Conservation (phyloP, 2,797 vertebrate species). For the Sebastes oblongus region DNA sequence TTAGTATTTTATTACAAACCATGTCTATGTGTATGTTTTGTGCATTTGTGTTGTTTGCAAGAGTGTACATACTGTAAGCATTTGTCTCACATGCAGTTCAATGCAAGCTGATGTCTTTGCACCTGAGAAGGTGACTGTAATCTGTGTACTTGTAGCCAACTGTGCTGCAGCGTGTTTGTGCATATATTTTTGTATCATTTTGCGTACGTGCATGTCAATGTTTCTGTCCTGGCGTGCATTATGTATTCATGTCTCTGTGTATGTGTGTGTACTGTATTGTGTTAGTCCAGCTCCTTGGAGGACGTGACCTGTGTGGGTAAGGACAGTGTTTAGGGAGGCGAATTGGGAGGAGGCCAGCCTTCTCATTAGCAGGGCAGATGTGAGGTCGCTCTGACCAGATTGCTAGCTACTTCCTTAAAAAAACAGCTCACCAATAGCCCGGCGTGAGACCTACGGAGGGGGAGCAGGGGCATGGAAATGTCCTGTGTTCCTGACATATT, state of each 20-base stretch:
- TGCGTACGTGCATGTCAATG: slow-evolving; percentile 20
- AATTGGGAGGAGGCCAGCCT: slow-evolving; percentile 81
- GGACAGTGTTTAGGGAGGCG: slow-evolving; percentile 83
- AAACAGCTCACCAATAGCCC: slow-evolving; percentile 85
- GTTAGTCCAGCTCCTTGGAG: slow-evolving; percentile 72
- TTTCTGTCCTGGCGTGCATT: slow-evolving; percentile 13
- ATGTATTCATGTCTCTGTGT: slow-evolving; percentile 30
- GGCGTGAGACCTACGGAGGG: slow-evolving; percentile 79
- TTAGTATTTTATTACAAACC: background rate
- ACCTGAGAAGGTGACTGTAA: slow-evolving; percentile 14
- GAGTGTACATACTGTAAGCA: background rate
- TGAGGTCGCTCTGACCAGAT: slow-evolving; percentile 87
- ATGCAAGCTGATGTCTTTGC: slow-evolving; percentile 8
- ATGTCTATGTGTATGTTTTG: background rate
- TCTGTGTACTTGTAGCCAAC: slow-evolving; percentile 14
- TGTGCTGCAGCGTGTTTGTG: background rate
- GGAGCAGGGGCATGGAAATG: slow-evolving; percentile 77
- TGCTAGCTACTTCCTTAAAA: slow-evolving; percentile 93
- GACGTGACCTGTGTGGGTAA: slow-evolving; percentile 88
- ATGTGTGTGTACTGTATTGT: slow-evolving; percentile 55
- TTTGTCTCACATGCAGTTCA: background rate
- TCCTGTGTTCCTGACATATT: slow-evolving; percentile 88
- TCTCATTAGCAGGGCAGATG: slow-evolving; percentile 90
- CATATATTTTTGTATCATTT: slow-evolving; percentile 1
- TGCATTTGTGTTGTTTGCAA: background rate